Evolutionary conservation across 2,888 invertebrate genomes (phyloP).

Genomic region (Chromoteleia sp.): DNA sequence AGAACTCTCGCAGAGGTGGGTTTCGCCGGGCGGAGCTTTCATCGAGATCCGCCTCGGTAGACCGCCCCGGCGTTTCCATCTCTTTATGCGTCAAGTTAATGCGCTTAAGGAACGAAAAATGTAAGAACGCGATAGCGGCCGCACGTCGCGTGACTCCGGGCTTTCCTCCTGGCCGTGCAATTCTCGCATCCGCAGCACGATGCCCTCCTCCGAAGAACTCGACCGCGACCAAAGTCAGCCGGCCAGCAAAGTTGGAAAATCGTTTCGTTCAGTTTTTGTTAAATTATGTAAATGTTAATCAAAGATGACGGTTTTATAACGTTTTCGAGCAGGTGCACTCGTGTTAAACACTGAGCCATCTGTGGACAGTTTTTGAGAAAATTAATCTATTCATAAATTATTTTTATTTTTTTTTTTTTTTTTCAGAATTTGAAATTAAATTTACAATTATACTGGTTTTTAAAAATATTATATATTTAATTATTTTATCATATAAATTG

Average conservation of each 20-base stretch:
- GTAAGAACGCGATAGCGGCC: conserved; percentile 54
- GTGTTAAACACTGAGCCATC: conserved; percentile 2
- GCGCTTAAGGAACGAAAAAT: conserved; percentile 67
- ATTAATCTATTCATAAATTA: conserved; percentile 5
- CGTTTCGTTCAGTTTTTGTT: conserved; percentile 1
- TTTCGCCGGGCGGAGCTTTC: conserved; percentile 81
- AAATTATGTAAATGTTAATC: conserved; percentile 17
- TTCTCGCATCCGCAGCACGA: conserved; percentile 44
- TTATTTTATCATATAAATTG: too few relatives aligned
- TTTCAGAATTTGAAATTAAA: background rate
- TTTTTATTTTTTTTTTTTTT: background rate
- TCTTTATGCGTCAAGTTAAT: conserved; percentile 71
- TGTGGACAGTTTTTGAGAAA: background rate
- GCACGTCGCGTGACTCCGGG: conserved; percentile 69
- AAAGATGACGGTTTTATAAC: background rate
- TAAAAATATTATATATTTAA: too few relatives aligned
- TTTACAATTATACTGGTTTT: background rate
- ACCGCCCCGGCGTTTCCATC: conserved; percentile 78
- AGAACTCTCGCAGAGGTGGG: conserved; percentile 70
- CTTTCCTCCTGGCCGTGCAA: conserved; percentile 56
- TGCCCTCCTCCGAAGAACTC: conserved; percentile 39
- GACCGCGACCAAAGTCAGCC: conserved; percentile 31
- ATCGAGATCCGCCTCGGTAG: conserved; percentile 80
- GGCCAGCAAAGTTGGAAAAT: background rate
- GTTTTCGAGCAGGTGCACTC: conserved; percentile 8